Percentiles rank a stretch among this genome's conserved stretches.
Evolutionary conservation across 2,888 invertebrate genomes (phyloP).

Genomic region (Agrotis clavis): DNA sequence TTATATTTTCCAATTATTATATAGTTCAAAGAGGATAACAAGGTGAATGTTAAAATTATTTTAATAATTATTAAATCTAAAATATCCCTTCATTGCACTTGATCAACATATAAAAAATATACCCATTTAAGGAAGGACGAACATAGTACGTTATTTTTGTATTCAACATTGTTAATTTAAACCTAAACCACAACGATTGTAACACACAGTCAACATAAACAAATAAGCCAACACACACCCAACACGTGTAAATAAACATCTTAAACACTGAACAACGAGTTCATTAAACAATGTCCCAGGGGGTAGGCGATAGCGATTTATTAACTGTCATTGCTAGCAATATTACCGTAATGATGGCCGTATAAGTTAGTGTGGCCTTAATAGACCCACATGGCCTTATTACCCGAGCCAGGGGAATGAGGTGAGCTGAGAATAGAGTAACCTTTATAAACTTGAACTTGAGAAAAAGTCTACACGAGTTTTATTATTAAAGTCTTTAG

Average conservation of each 20-base stretch:
- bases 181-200: neutral
- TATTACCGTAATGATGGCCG: constrained; percentile 82
- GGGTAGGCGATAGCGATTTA: constrained; percentile 60
- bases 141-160: too few relatives aligned
- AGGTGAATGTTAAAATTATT: too few relatives aligned
- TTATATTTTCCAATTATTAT: too few relatives aligned
- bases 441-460: constrained; percentile 1
- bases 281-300: constrained; percentile 8
- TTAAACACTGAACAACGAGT: constrained; percentile 26
- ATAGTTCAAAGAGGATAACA: too few relatives aligned
- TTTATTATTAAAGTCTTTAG: constrained; percentile 16
- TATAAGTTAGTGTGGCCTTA: constrained; percentile 71
- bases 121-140: too few relatives aligned
- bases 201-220: neutral
- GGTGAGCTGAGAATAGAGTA: constrained; percentile 10
- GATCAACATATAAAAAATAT: too few relatives aligned
- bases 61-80: too few relatives aligned
- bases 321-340: constrained; percentile 80
- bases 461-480: neutral
- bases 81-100: too few relatives aligned
- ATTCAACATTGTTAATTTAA: neutral
- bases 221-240: neutral
- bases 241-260: constrained; percentile 21
- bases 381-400: constrained; percentile 36
- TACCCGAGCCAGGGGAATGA: neutral